Conservation (phyloP, 2,797 vertebrate species). For the Argya squamiceps region DNA sequence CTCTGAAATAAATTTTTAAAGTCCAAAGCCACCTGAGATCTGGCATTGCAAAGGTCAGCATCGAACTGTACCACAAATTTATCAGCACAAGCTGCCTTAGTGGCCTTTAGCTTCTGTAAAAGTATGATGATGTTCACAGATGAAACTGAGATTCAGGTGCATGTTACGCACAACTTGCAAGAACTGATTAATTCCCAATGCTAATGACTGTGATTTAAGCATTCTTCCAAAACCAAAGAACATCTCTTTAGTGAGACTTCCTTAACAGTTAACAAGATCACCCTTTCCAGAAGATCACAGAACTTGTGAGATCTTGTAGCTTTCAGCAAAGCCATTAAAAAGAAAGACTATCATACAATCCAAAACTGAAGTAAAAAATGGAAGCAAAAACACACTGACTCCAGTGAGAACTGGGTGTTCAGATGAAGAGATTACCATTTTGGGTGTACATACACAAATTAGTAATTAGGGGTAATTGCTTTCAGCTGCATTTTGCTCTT, state of each 20-base stretch:
- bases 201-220: neutral
- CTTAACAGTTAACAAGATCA: neutral
- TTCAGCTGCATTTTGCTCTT: slow-evolving; percentile 51
- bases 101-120: neutral
- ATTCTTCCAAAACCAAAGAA: neutral
- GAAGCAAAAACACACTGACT: neutral
- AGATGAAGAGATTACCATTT: slow-evolving; percentile 21
- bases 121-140: neutral
- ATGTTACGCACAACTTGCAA: neutral
- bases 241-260: neutral
- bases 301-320: neutral
- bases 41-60: neutral
- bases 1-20: neutral
- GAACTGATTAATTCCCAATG: neutral
- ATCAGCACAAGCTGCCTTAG: neutral
- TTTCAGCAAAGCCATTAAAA: neutral
- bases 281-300: neutral
- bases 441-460: slow-evolving; percentile 17
- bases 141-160: neutral
- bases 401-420: slow-evolving; percentile 1
- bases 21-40: neutral
- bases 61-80: neutral
- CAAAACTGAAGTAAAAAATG: neutral
- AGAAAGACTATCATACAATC: neutral
- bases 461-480: slow-evolving; percentile 54